Conservation (phyloP, 1,140 invertebrate species). For the Drosophila asahinai region DNA sequence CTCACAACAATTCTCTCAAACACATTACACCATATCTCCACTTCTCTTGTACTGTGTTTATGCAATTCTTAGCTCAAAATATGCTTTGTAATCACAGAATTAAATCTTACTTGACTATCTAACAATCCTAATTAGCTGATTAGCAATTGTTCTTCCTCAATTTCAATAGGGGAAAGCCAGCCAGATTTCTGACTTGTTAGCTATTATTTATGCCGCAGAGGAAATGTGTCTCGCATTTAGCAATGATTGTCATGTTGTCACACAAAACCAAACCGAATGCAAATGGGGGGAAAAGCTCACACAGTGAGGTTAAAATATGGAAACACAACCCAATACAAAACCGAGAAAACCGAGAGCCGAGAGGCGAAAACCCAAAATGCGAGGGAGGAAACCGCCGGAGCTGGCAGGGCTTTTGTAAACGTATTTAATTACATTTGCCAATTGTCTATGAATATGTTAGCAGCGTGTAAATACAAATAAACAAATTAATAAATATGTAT, state of each 20-base stretch:
- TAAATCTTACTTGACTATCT: constrained; percentile 16
- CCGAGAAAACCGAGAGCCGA: constrained; percentile 26
- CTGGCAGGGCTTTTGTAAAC: constrained; percentile 67
- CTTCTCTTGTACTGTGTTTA: neutral
- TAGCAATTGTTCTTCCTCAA: constrained; percentile 20
- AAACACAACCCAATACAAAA: constrained; percentile 26
- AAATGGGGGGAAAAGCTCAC: constrained; percentile 24
- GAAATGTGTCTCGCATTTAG: constrained; percentile 54
- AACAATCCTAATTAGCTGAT: constrained; percentile 45
- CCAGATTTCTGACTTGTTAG: constrained; percentile 40
- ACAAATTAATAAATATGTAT: constrained; percentile 81
- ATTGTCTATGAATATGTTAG: constrained; percentile 84
- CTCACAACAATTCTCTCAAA: neutral
- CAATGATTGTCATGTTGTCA: constrained; percentile 60
- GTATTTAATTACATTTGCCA: constrained; percentile 84
- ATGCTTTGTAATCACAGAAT: neutral
- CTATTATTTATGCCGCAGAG: constrained; percentile 48
- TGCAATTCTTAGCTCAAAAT: neutral
- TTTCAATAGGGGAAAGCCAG: constrained; percentile 3
- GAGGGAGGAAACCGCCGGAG: constrained; percentile 3
- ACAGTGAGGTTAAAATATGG: constrained; percentile 14
- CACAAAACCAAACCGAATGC: constrained; percentile 38
- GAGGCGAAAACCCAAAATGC: constrained; percentile 13
- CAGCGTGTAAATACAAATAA: constrained; percentile 74
- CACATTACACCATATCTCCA: neutral